Conservation (phyloP, 1,140 invertebrate genomes). For the Trichonephila clavipes region DNA sequence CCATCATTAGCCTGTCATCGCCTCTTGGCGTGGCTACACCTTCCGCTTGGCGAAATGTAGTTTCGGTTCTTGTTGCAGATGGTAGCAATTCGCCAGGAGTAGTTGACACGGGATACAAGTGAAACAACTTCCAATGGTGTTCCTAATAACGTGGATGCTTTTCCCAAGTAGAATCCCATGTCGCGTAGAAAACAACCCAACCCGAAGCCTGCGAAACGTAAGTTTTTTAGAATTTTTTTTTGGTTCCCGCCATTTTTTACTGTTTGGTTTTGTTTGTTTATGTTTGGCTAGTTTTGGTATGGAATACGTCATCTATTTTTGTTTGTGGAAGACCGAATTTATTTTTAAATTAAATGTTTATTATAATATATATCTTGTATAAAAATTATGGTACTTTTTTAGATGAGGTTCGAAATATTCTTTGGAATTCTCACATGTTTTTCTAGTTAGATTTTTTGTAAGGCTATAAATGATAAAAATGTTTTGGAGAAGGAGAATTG, state of each 20-base stretch:
- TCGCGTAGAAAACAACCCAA: slow-evolving; percentile 69
- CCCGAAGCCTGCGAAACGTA: slow-evolving; percentile 67
- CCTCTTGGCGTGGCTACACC: neutral
- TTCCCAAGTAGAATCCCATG: slow-evolving; percentile 40
- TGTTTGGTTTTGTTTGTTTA: neutral
- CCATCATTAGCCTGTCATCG: slow-evolving; percentile 28
- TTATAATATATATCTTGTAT: no score
- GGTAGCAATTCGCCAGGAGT: neutral
- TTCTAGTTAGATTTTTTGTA: no score
- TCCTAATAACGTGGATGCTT: slow-evolving; percentile 45
- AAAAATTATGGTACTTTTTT: no score
- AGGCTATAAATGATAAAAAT: no score
- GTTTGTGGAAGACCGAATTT: no score
- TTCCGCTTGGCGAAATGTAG: slow-evolving; percentile 23
- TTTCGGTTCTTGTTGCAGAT: slow-evolving; percentile 27
- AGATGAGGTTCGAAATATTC: no score
- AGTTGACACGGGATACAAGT: slow-evolving; percentile 60
- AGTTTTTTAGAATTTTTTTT: neutral
- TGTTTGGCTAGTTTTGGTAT: no score
- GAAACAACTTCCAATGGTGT: slow-evolving; percentile 40
- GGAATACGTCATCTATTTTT: no score
- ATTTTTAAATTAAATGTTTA: no score
- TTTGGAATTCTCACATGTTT: no score
- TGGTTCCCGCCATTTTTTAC: neutral
- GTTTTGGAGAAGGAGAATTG: no score